Base-by-base conservation (phyloP, 2,113 vertebrate genomes). In the Anhinga rufa region DNA sequence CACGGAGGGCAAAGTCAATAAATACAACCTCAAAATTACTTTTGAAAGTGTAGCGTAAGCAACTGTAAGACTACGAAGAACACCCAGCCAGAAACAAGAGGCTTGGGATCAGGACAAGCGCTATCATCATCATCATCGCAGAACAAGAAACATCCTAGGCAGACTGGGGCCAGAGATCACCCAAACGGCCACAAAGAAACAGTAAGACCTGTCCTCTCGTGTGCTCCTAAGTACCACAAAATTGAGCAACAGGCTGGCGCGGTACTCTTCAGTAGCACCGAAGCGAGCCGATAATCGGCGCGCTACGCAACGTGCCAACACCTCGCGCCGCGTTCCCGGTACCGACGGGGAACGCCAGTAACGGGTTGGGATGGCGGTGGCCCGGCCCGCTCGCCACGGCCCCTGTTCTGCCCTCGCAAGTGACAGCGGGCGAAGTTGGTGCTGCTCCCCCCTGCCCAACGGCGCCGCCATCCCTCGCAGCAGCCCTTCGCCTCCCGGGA, bases 61-160 rank as follows among this genome's bases (percentile, higher is more conserved):
- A 77, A 28, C 38, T 29, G 55, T 77, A 75, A 61, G 34, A 17
- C 42, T 17, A 7, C 6, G 51, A 42, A 81, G 64, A 75, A 25
- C 2, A 34, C 12, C 48, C 10, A 44, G 40, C 22, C 16, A n/a
- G 69, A 42, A 75, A 77, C 88, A 86, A 84, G 0, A 65, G 71
- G 40, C 68, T 83, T 5, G 44, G 90, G 75, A 92, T 8, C 36
- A 48, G n/a, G 36, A 17, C 34, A 34, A 87, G 79, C 4, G 71
- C 71, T 32, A 4, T 19, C 3, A 4, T 5, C 4, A 42, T n/a
- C n/a, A 9, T 10, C 60, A 14, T 1, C 2, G 0, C 11, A 9
- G 52, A 55, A 61, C 22, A 29, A 22, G 57, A 17, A 42, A 55
- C 0, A 10, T 2, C 66, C 66, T 1, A 4, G 80, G 13, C 82